Conservation (phyloP, 2,113 vertebrate genomes). For the Psophia crepitans region DNA sequence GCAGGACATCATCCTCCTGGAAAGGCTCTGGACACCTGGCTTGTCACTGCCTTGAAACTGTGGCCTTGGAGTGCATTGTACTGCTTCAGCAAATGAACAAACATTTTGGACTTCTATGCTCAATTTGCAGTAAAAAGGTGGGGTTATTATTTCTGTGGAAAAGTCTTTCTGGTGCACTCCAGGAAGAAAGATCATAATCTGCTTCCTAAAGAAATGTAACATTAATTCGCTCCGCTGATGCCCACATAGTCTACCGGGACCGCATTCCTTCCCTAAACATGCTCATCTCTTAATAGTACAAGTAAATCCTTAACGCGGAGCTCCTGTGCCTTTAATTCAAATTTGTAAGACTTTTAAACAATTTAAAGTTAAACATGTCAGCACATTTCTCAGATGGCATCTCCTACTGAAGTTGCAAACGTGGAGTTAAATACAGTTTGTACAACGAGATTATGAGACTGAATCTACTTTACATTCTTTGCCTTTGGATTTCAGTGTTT, state of each 20-base stretch:
- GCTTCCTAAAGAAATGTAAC: background rate
- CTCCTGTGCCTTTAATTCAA: background rate
- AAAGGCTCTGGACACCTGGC: background rate
- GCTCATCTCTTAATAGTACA: background rate
- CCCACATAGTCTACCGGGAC: background rate
- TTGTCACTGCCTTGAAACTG: background rate
- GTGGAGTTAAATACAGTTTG: background rate
- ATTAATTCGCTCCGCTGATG: background rate
- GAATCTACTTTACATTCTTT: conserved; percentile 43
- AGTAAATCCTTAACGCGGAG: background rate
- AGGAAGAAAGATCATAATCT: background rate
- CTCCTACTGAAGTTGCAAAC: background rate
- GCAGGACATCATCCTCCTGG: background rate
- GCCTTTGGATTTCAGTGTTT: conserved; percentile 32
- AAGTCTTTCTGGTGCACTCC: background rate
- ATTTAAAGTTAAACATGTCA: background rate
- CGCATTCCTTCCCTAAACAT: background rate
- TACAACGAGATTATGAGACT: conserved; percentile 7
- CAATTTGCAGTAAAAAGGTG: background rate
- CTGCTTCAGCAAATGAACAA: background rate
- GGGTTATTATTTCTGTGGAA: background rate
- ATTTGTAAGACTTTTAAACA: background rate
- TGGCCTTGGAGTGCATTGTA: background rate
- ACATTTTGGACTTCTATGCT: background rate
- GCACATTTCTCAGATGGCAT: background rate